Base-by-base conservation (phyloP, 2,113 vertebrate genomes). In the Megaceryle torquata region DNA sequence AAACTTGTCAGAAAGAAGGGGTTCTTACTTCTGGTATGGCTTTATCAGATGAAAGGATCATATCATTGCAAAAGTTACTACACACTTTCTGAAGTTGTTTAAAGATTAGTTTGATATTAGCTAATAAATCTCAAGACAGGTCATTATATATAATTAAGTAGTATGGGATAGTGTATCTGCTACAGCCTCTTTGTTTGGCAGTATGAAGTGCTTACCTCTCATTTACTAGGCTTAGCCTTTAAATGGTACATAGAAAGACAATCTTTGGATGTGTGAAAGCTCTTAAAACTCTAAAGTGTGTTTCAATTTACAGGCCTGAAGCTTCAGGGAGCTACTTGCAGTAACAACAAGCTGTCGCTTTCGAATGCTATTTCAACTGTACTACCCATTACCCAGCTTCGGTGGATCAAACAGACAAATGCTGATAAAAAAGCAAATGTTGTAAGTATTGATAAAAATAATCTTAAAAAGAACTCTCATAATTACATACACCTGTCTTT, bases 261-360 rank as follows among this genome's bases (percentile, higher is more conserved):
- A 2, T 29, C 33, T 89, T 79, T 59, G 60, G 5, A 10, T 70
- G 33, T 50, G 13, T 41, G 31, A 67, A 54, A 78, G 56, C 37
- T 94, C 21, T 33, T 51, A 8, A 15, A 74, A 83, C 11, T 70
- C 56, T 71, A 6, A 86, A 64, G 10, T 50, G 2, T 70, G 1
- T 92, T 87, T 76, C 61, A 31, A 57, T 69, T 71, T 37, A 4
- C 93, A 99, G 99, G 99, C 16, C 86, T 99, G 93, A 99, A 99
- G 94, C 99, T 99, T 37, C 99, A 99, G 92, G 99, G 99, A 59
- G 99, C 99, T 39, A 99, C 98, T 0, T 99, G 99, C 91, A 97
- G 83, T 53, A 99, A 99, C 98, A 99, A 99, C 98, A 99, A 99
- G 97, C 97, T 99, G 87, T 99, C 99, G 0, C 98, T 99, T 59